Base-by-base conservation (phyloP, 2,888 invertebrate species). In the Villa cingulata region DNA sequence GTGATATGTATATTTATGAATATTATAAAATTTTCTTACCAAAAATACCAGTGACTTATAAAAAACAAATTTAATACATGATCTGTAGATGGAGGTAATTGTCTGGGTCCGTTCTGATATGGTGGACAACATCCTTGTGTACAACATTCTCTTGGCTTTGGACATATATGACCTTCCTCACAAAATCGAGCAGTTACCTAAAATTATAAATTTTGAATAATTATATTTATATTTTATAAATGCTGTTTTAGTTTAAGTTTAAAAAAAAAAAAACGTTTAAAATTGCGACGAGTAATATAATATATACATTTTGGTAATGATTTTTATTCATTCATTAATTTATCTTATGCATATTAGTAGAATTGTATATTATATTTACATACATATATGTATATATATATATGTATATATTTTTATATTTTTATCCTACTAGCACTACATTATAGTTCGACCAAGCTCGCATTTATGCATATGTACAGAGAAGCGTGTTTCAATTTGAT, bases 111-210 rank as follows among this genome's bases (percentile, higher is more conserved):
- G 54, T 64, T 66, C 53, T 66, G 68, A 48, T 68, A 66, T 17
- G 71, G 66, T 36, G 69, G 73, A 66, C 76, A 82, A 71, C 77
- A 81, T n/a, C 76, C 76, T 58, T 68, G 68, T 18, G 68, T 82
- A 70, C 86, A 87, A 69, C 86, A 86, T 64, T 80, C 77, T 71
- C 83, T 82, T 54, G 81, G 80, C 56, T 80, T 74, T 51, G 82
- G 79, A 64, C 86, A 86, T 55, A 78, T 72, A 58, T 77, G 75
- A 46, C 80, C 81, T 56, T 79, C 80, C 57, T 75, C 74, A 62
- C 76, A 76, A 65, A 73, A 71, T 66, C 80, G 67, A 58, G 72
- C 75, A 50, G 72, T 66, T 47, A 73, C 70, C 70, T 78, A 69
- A 27, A 58, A 58, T 40, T n/a, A n/a, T n/a, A 14, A 12, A 23